Evolutionary conservation across 2,888 invertebrate species (phyloP).

Genomic region (Synergus laeviventris): DNA sequence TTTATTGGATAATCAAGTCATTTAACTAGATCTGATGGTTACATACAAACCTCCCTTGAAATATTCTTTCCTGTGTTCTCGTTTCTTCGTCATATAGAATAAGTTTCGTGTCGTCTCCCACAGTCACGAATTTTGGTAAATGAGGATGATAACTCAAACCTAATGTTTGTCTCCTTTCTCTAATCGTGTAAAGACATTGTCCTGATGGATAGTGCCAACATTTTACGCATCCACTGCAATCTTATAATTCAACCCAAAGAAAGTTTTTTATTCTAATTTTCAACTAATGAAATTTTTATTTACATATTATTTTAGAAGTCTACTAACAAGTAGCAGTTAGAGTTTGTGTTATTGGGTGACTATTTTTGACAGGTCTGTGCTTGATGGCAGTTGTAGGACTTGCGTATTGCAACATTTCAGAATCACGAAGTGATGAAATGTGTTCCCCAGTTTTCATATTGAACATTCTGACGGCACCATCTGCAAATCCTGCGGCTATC

Average conservation of each 20-base stretch:
- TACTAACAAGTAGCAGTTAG: slow-evolving; percentile 80
- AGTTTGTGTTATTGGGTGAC: slow-evolving; percentile 80
- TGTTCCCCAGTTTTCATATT: slow-evolving; percentile 77
- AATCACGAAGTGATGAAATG: slow-evolving; percentile 77
- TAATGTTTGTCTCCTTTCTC: slow-evolving; percentile 82
- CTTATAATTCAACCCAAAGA: slow-evolving; percentile 60
- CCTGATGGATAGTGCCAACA: slow-evolving; percentile 83
- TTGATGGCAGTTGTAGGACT: slow-evolving; percentile 81
- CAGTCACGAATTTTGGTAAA: slow-evolving; percentile 79
- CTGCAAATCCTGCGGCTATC: slow-evolving; percentile 80
- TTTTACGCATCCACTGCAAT: slow-evolving; percentile 83
- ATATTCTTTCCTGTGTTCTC: slow-evolving; percentile 80
- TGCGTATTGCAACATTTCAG: slow-evolving; percentile 78
- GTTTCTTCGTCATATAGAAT: slow-evolving; percentile 84
- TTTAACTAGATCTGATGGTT: slow-evolving; percentile 27
- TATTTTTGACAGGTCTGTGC: slow-evolving; percentile 80
- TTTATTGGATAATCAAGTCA: slow-evolving; percentile 31
- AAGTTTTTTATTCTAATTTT: not conserved
- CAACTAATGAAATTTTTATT: not conserved
- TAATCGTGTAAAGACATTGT: slow-evolving; percentile 81
- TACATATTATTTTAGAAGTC: not conserved
- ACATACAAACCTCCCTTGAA: slow-evolving; percentile 78
- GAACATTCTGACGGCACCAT: slow-evolving; percentile 80
- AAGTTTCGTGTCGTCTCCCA: slow-evolving; percentile 81
- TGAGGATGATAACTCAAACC: slow-evolving; percentile 81